Base-by-base conservation (phyloP, 35 echinoderm and acorn worm species). In the Heliocidaris erythrogramma region DNA sequence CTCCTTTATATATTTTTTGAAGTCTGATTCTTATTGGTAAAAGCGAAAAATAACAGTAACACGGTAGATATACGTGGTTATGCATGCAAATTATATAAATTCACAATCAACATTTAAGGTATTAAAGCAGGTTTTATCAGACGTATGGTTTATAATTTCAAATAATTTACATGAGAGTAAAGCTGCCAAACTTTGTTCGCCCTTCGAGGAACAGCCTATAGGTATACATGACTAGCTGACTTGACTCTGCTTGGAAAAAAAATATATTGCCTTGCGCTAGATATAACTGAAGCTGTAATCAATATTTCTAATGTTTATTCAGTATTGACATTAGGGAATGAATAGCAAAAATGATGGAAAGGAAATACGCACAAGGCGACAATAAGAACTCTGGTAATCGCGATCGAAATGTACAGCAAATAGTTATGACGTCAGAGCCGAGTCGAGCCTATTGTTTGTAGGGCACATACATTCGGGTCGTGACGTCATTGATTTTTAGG, bases 381-480 rank as follows among this genome's bases (percentile, higher is more conserved):
- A 78, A 78, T 21, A 78, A n/a, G 3, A 27, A 5, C 17, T 78
- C 27, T 78, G 65, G 21, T 78, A 18, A 78, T 78, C 65, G 65
- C 21, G 47, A 89, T 89, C 87, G 32, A 89, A 89, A 13, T 89
- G 29, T 89, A 31, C 87, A 32, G 87, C 47, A 89, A 89, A 89
- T 35, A 42, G 31, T 89, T 89, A 48, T 89, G 87, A 89, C 87
- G 87, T 89, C 87, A 89, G 21, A 47, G 21, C 65, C 65, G 7
- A 78, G 65, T 18, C 65, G 21, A 7, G 6, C 8, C 24, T 24
- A 21, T 78, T 56, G 52, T 78, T n/a, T 69, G 14, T 2, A 69
- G 14, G 60, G 24, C 60, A 69, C 60, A 27, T 5, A 69, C 60
- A 69, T 69, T 69, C 5, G 7, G 65, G 21, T 24, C 7, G 65